phyloP scores from a whole-genome alignment of 2,113 vertebrate genomes.

The Oncorhynchus mykiss region DNA sequence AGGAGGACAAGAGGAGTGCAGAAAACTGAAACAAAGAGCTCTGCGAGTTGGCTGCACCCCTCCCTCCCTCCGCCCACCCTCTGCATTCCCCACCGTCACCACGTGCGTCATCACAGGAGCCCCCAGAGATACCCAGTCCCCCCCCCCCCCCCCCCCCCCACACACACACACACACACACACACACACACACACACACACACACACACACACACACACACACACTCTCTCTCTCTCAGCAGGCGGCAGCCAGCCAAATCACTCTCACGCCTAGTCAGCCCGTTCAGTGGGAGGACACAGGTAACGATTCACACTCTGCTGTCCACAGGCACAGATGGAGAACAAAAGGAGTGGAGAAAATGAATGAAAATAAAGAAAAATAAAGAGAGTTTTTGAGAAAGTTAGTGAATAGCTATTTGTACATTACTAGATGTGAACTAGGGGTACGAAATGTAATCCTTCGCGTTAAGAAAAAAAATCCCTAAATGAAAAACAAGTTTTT shows the following conservation, averaged over 20 bases:
- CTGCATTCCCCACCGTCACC: constrained; percentile 65
- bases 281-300: constrained; percentile 49
- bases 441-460: too few species aligned
- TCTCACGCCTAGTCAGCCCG: constrained; percentile 62
- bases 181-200: constrained; percentile 52
- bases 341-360: background rate
- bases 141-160: constrained; percentile 5
- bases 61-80: constrained; percentile 39
- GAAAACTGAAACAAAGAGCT: constrained; percentile 67
- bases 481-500: too few species aligned
- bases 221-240: constrained; percentile 11
- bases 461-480: too few species aligned
- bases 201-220: constrained; percentile 34
- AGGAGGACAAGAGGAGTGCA: constrained; percentile 31
- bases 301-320: constrained; percentile 2
- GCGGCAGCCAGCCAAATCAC: constrained; percentile 48
- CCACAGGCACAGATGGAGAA: background rate
- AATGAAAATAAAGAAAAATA: background rate
- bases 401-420: background rate
- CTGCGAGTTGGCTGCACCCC: constrained; percentile 44
- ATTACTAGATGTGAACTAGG: background rate
- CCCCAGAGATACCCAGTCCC: constrained; percentile 58
- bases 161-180: constrained; percentile 55
- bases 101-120: constrained; percentile 72
- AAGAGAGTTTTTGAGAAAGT: background rate